Evolutionary conservation across 2,888 invertebrate genomes (phyloP), one percentile per base, ranked within the genome.

Genomic region (Chesias legatella): DNA sequence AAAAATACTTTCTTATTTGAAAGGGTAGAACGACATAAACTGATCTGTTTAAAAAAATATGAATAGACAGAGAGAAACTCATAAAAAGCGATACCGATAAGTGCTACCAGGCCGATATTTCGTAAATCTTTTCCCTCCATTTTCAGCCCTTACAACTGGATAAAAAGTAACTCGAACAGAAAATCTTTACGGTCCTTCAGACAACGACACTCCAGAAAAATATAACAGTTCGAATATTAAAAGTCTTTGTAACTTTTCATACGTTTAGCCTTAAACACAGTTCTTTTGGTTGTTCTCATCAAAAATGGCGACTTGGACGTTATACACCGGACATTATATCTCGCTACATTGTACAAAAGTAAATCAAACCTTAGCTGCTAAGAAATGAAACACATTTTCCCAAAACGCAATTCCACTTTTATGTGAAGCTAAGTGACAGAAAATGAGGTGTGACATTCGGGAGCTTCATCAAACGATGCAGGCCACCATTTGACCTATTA

Each of bases 371-470:
- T 52, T 65, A 26, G 2, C 6, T 0, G 20, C 7, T 24, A 6
- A 7, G 6, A 8, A 8, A 31, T 53, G 64, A 53, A 59, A 56
- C 51, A 37, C 35, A 52, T 31, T 59, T 69, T 74, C 7, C 26
- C 7, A 17, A 17, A 17, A 3, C 13, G 5, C 3, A 17, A 17
- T 17, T 2, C 3, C 2, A 3, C 13, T 17, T 17, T 17, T 17
- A 17, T 3, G 13, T 17, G 13, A 17, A 17, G 13, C 66, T 72
- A 74, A 79, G 73, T 79, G 75, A 69, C 67, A 67, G 68, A 78
- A 76, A 81, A 80, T 76, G 77, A 78, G 79, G 74, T 77, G 79
- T 63, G 73, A 77, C 73, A 77, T 79, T 79, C 71, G 67, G 67
- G 36, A 42, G 48, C 13, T 65, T 59, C 60, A 61, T 56, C 60